Conservation (phyloP, 2,113 vertebrate genomes). For the Clarias batrachus region DNA sequence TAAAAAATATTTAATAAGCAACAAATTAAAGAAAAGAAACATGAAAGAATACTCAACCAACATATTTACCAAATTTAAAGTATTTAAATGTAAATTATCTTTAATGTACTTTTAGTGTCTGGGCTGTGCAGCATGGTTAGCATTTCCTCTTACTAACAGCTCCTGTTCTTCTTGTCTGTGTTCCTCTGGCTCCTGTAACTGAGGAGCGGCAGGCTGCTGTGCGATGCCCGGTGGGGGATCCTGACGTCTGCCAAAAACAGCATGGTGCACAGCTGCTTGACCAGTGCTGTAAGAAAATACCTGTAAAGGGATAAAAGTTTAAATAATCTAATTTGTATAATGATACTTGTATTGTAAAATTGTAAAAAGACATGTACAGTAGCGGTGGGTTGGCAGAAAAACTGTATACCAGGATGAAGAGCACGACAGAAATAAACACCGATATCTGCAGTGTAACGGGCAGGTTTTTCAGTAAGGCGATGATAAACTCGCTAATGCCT, state of each 20-base stretch:
- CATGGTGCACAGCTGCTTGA: conserved; percentile 61
- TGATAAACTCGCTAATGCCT: conserved; percentile 86
- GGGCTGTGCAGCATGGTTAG: neutral
- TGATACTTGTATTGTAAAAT: neutral
- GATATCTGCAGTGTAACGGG: conserved; percentile 84
- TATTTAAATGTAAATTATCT: too few relatives aligned
- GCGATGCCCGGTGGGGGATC: conserved; percentile 56
- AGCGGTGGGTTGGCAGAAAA: too few relatives aligned
- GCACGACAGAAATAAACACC: conserved; percentile 75
- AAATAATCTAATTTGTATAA: neutral
- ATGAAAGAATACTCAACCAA: too few relatives aligned
- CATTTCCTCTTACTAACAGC: conserved; percentile 47
- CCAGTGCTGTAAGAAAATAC: conserved; percentile 62
- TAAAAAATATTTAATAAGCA: too few relatives aligned
- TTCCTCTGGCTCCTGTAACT: neutral
- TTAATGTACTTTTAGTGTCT: neutral
- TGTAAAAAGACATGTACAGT: neutral
- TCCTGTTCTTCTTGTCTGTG: neutral
- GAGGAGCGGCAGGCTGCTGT: neutral
- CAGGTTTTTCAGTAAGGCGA: conserved; percentile 86
- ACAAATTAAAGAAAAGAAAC: too few relatives aligned
- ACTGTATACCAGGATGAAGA: conserved; percentile 74
- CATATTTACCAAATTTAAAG: too few relatives aligned
- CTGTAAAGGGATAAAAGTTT: conserved; percentile 44
- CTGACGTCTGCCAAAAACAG: conserved; percentile 47